Base-by-base conservation (phyloP, 2,888 invertebrate genomes). In the Erebia palarica region DNA sequence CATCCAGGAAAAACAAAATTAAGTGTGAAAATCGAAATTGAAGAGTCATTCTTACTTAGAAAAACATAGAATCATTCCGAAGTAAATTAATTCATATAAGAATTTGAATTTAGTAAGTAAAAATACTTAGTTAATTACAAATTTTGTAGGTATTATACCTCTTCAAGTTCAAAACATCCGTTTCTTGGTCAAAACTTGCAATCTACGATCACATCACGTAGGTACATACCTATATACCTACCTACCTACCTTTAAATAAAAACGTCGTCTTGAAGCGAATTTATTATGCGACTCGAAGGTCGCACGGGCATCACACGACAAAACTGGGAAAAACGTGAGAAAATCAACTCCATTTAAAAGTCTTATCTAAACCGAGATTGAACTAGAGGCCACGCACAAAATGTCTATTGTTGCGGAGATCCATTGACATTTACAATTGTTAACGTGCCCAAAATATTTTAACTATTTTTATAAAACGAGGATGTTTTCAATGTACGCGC, bases 271-370 rank as follows among this genome's bases (percentile, higher is more conserved):
- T 18, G 16, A 5, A 47, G 58, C 58, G 47, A 67, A 70, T 70
- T 57, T 60, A 59, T 69, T 59, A 27, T 68, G 36, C 59, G 47
- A 3, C 14, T 18, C 36, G 36, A 67, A 72, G 72, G 72, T 69
- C 72, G 21, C 51, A 11, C 49, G 44, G 42, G 27, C 69, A 36
- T 69, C 73, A 74, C 60, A 60, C 59, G 55, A 70, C 70, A 53
- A 60, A 42, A 64, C 66, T 70, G 60, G 72, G 68, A 70, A 74
- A 74, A 72, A 68, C 66, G 68, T 74, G 74, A 72, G 74, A 74
- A 72, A 70, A 60, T 47, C 68, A 68, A 61, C 55, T 59, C 60
- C 49, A 65, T 63, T 68, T 27, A 63, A 60, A 60, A 65, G 49
- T 21, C 55, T 65, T 72, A 72, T 72, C 70, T 72, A n/a, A 60